Percentiles rank a stretch among this genome's conserved stretches.
phyloP scores from a whole-genome alignment of 2,888 invertebrate species.

The Chelonus formosanus region DNA sequence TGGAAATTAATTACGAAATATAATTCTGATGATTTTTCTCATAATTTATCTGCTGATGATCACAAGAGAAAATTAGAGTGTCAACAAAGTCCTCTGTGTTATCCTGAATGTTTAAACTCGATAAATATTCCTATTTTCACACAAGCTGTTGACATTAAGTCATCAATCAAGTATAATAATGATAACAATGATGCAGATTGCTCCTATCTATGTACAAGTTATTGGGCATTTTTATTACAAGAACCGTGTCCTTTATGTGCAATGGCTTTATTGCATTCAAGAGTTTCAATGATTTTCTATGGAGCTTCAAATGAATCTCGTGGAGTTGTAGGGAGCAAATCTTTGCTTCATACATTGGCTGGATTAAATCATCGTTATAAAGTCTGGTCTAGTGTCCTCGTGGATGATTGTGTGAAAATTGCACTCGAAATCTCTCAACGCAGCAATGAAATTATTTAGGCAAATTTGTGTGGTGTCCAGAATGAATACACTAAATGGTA shows the following conservation, averaged over 20 bases:
- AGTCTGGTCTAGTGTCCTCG: slow-evolving; percentile 77
- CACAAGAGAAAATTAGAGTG: slow-evolving; percentile 45
- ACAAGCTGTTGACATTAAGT: neutral
- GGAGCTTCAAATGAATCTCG: slow-evolving; percentile 66
- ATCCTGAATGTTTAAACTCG: slow-evolving; percentile 46
- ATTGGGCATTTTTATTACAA: slow-evolving; percentile 80
- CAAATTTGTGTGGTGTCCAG: slow-evolving; percentile 5
- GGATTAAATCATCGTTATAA: slow-evolving; percentile 92
- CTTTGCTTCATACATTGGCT: slow-evolving; percentile 79
- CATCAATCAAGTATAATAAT: neutral
- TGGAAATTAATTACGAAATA: slow-evolving; percentile 64
- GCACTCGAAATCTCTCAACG: slow-evolving; percentile 38
- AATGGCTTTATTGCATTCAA: slow-evolving; percentile 94
- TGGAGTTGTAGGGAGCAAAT: slow-evolving; percentile 78
- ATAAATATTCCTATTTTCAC: slow-evolving; percentile 42
- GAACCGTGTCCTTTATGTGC: slow-evolving; percentile 96
- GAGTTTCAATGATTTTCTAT: slow-evolving; percentile 85
- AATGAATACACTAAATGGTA: slow-evolving; percentile 20
- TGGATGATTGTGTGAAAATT: slow-evolving; percentile 57
- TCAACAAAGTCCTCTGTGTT: slow-evolving; percentile 46
- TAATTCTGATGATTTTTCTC: neutral
- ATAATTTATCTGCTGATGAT: neutral
- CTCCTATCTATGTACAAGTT: slow-evolving; percentile 84
- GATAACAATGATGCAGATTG: slow-evolving; percentile 13
- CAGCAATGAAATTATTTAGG: slow-evolving; percentile 28